These are phyloP conservation scores for Beaufortia kweichowensis DNA, from an alignment of 2,113 vertebrate genomes.

Conservation along the genomic window DNA sequence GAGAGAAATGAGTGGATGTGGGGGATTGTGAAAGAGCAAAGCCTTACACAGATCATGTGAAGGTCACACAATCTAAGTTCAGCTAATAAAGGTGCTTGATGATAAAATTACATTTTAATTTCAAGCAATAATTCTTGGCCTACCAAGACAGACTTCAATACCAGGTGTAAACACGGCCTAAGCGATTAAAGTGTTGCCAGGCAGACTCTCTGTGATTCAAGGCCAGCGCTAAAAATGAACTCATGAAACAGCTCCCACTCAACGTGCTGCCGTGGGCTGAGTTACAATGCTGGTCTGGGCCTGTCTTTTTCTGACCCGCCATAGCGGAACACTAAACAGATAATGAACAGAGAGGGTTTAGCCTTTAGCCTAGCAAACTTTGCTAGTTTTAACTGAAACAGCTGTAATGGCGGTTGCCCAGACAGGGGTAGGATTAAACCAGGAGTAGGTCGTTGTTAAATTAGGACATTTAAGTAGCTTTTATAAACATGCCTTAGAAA, in stretches of 20 bases:
- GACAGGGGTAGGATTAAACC: too few species aligned
- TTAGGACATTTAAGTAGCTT: too few species aligned
- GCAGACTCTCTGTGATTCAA: constrained; percentile 77
- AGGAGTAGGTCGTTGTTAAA: too few species aligned
- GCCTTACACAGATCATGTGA: too few species aligned
- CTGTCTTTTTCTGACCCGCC: constrained; percentile 51
- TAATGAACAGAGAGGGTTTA: constrained; percentile 17
- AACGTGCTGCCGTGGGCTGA: constrained; percentile 76
- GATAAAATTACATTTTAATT: too few species aligned
- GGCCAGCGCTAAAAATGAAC: constrained; percentile 80
- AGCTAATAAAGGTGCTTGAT: too few species aligned
- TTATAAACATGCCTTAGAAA: too few species aligned
- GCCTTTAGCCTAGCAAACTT: background rate
- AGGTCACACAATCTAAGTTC: too few species aligned
- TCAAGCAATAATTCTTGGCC: background rate
- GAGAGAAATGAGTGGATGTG: background rate
- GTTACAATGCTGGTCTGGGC: constrained; percentile 77
- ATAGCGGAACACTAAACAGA: background rate
- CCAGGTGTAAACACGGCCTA: constrained; percentile 29
- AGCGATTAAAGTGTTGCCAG: constrained; percentile 70
- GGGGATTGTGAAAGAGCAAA: constrained; percentile 3
- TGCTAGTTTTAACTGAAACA: background rate
- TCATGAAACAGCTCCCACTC: constrained; percentile 74
- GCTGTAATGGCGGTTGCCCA: too few species aligned
- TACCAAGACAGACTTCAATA: constrained; percentile 2